Base-by-base conservation (phyloP, 2,797 vertebrate genomes). In the Silurus aristotelis region DNA sequence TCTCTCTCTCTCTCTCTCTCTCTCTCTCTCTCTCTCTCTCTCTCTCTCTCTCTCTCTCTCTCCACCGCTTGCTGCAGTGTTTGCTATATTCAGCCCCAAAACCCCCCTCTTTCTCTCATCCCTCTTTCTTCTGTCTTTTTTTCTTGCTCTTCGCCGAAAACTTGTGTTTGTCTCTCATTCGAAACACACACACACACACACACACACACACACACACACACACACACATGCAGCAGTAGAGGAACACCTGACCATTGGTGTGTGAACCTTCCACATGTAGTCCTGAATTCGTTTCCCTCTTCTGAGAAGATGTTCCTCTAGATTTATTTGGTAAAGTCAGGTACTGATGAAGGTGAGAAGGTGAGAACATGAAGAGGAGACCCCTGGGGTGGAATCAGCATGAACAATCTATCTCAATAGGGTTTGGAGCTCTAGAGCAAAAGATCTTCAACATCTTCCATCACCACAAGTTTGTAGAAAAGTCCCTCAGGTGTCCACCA, bases 61-160 rank as follows among this genome's bases (percentile, higher is more conserved):
- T 85, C 91, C 91, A 91, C 92, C 91, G 92, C 91, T 91, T 92
- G 90, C 94, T 93, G 94, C 94, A 94, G 94, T 93, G 92, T 94
- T 94, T 93, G 91, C 92, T 94, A 93, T 93, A 90, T 91, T 90
- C 68, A 38, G 77, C 86, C 85, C 88, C 38, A 4, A 91, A 88
- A 85, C 64, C 14, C 87, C 87, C 88, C 5, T 15, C 61, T 85
- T 81, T 88, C 67, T 86, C 84, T 19, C 48, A 52, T 52, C 10
- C 48, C 56, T 88, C 79, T 80, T 14, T 83, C 68, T 88, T 52
- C 48, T 52, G 48, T 52, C 48, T 68, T 79, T 46, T 64, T 70
- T 88, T 68, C 79, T 86, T 90, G 27, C 25, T 83, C 43, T 64
- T 80, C 17, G 55, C 31, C 61, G 68, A 17, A 70, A 60, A 81